These are phyloP conservation scores for Pelusios castaneus DNA, from an alignment of 2,113 vertebrate genomes.

Conservation along the genomic window DNA sequence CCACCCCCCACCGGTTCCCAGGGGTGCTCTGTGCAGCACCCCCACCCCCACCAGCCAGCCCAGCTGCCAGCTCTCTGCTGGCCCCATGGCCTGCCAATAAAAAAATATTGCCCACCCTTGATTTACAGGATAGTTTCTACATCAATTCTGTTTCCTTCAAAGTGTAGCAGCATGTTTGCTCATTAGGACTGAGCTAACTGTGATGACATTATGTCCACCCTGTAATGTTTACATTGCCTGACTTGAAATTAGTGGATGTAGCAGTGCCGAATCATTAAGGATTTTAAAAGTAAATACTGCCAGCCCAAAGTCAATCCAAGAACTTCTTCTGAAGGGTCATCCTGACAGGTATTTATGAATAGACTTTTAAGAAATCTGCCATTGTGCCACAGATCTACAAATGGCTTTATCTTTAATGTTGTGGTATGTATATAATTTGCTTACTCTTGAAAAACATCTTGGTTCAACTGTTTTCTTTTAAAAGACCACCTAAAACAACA, in stretches of 20 bases:
- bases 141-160: neutral
- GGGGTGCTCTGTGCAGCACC: too few relatives aligned
- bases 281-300: too few relatives aligned
- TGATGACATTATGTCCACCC: neutral
- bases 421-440: neutral
- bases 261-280: too few relatives aligned
- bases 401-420: neutral
- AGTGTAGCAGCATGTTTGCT: neutral
- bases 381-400: neutral
- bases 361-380: neutral
- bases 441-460: neutral
- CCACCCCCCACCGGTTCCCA: too few relatives aligned
- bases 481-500: neutral
- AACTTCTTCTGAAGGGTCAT: neutral
- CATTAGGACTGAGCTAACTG: neutral
- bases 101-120: too few relatives aligned
- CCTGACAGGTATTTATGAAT: neutral
- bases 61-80: too few relatives aligned
- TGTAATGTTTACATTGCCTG: neutral
- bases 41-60: too few relatives aligned
- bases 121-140: neutral
- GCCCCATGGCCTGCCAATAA: too few relatives aligned
- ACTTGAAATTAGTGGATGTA: neutral
- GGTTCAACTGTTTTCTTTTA: neutral
- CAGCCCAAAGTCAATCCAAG: too few relatives aligned